Evolutionary conservation across 2,888 invertebrate species (phyloP).

Genomic region (Formica aserva): DNA sequence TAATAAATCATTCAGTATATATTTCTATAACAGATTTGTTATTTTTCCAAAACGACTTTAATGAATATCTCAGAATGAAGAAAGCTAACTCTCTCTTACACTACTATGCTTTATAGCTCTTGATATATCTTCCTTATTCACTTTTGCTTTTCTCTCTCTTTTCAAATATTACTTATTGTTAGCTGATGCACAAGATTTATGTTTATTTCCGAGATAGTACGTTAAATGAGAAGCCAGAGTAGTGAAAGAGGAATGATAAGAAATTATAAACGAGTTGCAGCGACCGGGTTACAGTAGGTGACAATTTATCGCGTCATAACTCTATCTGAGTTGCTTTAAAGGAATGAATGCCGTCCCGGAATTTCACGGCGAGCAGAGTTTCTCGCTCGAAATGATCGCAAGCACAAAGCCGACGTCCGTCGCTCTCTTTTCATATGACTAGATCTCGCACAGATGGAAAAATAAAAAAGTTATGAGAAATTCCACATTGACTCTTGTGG

Average conservation of each 20-base stretch:
- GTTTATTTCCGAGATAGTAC: background rate
- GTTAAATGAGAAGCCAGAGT: background rate
- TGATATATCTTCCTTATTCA: constrained; percentile 12
- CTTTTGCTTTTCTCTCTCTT: background rate
- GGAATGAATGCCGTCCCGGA: constrained; percentile 17
- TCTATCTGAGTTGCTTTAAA: constrained; percentile 23
- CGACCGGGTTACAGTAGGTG: background rate
- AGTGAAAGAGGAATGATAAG: constrained; percentile 13
- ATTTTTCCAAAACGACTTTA: background rate
- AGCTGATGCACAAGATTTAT: constrained; percentile 22
- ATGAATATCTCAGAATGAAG: background rate
- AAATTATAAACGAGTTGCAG: constrained; percentile 16
- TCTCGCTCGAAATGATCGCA: background rate
- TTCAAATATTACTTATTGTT: background rate
- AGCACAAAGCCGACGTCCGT: background rate
- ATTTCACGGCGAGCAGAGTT: constrained; percentile 2
- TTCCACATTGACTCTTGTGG: constrained; percentile 12
- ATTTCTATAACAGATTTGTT: background rate
- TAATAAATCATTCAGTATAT: background rate
- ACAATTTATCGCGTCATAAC: constrained; percentile 43
- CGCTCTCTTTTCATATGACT: constrained; percentile 17
- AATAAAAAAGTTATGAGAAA: constrained; percentile 44
- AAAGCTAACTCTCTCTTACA: background rate
- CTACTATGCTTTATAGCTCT: background rate
- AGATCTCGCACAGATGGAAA: constrained; percentile 5